Percentiles rank a stretch among this genome's conserved stretches.
These are phyloP conservation scores for Goniozus legneri DNA, from an alignment of 1,140 invertebrate species.

Conservation along the genomic window DNA sequence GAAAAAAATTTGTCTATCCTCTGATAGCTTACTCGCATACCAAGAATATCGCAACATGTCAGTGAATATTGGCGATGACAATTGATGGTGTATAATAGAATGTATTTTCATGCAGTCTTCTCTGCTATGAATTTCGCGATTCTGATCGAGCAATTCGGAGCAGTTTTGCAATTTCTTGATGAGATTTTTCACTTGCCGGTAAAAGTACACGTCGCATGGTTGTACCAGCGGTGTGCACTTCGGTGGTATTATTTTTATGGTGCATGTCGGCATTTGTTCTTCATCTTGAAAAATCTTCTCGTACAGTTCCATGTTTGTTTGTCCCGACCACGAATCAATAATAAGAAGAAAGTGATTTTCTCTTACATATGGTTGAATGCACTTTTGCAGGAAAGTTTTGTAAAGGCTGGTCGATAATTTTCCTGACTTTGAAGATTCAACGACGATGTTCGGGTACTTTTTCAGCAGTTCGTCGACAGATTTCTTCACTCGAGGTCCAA, in stretches of 20 bases:
- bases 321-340: constrained; percentile 13
- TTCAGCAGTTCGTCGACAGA: neutral
- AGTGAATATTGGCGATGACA: constrained; percentile 10
- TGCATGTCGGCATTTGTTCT: constrained; percentile 9
- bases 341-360: constrained; percentile 8
- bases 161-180: constrained; percentile 7
- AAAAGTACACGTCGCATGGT: constrained; percentile 14
- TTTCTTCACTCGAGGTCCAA: constrained; percentile 8
- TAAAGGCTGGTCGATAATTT: constrained; percentile 11
- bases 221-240: constrained; percentile 23
- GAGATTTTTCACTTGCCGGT: constrained; percentile 5
- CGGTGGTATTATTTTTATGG: constrained; percentile 25
- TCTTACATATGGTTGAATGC: constrained; percentile 1
- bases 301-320: constrained; percentile 12
- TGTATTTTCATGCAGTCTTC: constrained; percentile 17
- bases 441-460: constrained; percentile 9
- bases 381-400: neutral
- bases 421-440: constrained; percentile 15
- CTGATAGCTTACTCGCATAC: neutral
- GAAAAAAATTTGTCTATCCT: constrained; percentile 6
- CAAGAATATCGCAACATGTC: constrained; percentile 22
- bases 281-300: constrained; percentile 22
- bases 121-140: constrained; percentile 1
- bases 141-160: neutral
- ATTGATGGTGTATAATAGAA: constrained; percentile 15